These are phyloP conservation scores for Crocallis elinguaria DNA, from an alignment of 2,888 invertebrate species.

Conservation along the genomic window DNA sequence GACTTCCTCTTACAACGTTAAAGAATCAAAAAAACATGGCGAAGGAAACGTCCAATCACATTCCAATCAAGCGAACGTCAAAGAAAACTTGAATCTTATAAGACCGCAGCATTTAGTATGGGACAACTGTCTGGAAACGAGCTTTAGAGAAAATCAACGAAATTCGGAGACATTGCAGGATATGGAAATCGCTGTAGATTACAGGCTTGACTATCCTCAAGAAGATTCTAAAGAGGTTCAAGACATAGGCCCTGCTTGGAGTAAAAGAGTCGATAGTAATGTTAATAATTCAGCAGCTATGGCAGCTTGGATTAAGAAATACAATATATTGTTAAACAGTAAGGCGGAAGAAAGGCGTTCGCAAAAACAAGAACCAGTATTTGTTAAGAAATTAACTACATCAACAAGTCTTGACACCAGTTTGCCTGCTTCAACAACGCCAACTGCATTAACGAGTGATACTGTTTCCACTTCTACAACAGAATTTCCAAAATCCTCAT, in stretches of 20 bases:
- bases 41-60: slow-evolving; percentile 56
- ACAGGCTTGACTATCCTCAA: slow-evolving; percentile 41
- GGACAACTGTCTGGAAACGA: slow-evolving; percentile 71
- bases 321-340: slow-evolving; percentile 60
- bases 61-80: slow-evolving; percentile 44
- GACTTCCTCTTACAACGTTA: slow-evolving; percentile 58
- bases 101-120: slow-evolving; percentile 63
- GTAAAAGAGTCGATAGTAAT: slow-evolving; percentile 53
- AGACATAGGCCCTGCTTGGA: slow-evolving; percentile 52
- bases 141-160: slow-evolving; percentile 50
- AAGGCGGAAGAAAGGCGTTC: slow-evolving; percentile 58
- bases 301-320: slow-evolving; percentile 66
- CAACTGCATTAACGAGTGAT: background rate
- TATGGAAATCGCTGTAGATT: slow-evolving; percentile 52
- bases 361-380: slow-evolving; percentile 53
- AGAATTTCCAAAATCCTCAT: slow-evolving; percentile 34
- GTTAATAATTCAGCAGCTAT: slow-evolving; percentile 54
- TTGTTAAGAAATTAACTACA: slow-evolving; percentile 47
- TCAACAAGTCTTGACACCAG: background rate
- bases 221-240: slow-evolving; percentile 25
- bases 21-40: slow-evolving; percentile 53
- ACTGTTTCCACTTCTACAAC: background rate
- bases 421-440: background rate
- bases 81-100: slow-evolving; percentile 25
- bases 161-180: slow-evolving; percentile 49